phyloP scores from a whole-genome alignment of 2,113 vertebrate species.

The Campylorhamphus procurvoides region DNA sequence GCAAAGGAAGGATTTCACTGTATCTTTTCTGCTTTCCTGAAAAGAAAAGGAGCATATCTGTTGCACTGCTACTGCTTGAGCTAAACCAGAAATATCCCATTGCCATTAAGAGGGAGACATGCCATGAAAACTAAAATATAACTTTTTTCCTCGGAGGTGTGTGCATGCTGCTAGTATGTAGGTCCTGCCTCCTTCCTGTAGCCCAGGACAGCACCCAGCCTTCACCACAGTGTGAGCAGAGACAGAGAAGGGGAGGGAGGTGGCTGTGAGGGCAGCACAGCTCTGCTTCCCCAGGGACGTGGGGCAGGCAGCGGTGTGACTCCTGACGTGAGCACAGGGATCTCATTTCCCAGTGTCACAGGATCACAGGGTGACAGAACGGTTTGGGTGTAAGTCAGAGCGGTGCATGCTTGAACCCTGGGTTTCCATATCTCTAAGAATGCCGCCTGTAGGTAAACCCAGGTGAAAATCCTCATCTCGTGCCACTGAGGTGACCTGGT shows the following conservation, averaged over 20 bases:
- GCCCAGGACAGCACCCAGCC: neutral
- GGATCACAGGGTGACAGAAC: fast-evolving
- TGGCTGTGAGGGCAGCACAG: neutral
- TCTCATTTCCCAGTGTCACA: neutral
- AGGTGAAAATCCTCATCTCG: neutral
- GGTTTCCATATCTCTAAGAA: neutral
- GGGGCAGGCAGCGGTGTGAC: neutral
- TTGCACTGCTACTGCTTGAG: neutral
- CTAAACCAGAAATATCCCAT: neutral
- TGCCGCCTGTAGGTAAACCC: neutral
- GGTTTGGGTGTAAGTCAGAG: neutral
- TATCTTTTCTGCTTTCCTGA: neutral
- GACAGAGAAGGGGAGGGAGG: neutral
- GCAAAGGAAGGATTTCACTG: neutral
- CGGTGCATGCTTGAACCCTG: fast-evolving
- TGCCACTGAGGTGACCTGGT: neutral
- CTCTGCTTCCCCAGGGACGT: neutral
- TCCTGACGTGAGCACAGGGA: neutral
- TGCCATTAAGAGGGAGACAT: neutral
- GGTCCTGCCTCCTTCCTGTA: neutral
- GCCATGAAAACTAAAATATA: neutral
- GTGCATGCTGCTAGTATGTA: neutral
- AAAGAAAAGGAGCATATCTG: neutral
- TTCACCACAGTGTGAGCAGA: fast-evolving
- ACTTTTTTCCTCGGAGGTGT: neutral